Percentiles rank a stretch among this genome's conserved stretches.
These are phyloP conservation scores for Tachystola acroxantha DNA, from an alignment of 2,888 invertebrate species.

Conservation along the genomic window DNA sequence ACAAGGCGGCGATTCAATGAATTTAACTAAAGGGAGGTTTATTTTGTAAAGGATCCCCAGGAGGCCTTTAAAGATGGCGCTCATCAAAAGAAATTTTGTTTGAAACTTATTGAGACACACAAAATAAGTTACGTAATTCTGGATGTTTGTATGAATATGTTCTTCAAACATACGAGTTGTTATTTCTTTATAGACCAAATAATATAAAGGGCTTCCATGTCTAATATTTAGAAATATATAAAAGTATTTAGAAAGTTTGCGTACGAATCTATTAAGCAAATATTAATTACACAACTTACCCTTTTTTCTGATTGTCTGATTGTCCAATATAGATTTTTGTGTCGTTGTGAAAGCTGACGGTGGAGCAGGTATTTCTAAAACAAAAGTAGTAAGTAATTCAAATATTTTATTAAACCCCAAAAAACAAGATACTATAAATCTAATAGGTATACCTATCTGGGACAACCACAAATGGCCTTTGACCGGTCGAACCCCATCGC, in stretches of 20 bases:
- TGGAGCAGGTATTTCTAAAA: conserved; percentile 88
- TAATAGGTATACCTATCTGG: too few species aligned
- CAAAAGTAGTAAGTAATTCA: background rate
- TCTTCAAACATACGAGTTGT: too few species aligned
- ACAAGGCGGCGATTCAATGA: too few species aligned
- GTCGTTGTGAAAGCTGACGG: conserved; percentile 85
- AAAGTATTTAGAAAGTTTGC: too few species aligned
- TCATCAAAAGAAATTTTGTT: conserved; percentile 3
- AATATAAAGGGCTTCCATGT: too few species aligned
- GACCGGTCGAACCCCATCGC: too few species aligned
- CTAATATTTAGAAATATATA: too few species aligned
- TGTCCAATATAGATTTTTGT: conserved; percentile 57
- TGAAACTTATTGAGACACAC: conserved; percentile 1
- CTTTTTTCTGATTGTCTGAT: conserved; percentile 68
- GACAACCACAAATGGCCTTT: too few species aligned
- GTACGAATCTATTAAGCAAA: too few species aligned
- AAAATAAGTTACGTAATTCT: background rate
- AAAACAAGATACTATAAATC: too few species aligned
- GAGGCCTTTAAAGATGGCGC: conserved; percentile 2
- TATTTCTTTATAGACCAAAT: background rate
- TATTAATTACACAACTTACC: too few species aligned
- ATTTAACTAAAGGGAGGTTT: background rate
- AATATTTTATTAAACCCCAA: conserved; percentile 22
- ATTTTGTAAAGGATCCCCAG: conserved; percentile 3
- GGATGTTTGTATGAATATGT: too few species aligned